Conservation (phyloP, 2,888 invertebrate species). For the Oscheius sp. region DNA sequence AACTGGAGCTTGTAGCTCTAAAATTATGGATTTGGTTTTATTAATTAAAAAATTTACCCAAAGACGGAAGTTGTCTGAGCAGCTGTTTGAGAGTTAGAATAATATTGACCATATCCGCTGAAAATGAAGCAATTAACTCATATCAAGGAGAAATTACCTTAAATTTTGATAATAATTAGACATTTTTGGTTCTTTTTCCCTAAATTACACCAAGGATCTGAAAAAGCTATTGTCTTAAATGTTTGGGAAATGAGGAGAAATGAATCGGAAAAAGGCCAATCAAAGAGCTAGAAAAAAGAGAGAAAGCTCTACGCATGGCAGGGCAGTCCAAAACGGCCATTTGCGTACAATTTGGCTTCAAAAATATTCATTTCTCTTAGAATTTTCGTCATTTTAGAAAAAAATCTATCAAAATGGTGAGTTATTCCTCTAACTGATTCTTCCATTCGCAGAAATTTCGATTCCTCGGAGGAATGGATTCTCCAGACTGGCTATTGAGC, state of each 20-base stretch:
- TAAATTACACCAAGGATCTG: neutral
- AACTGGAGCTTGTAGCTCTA: neutral
- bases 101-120: conserved; percentile 12
- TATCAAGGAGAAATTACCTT: neutral
- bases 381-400: too few relatives aligned
- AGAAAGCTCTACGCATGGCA: too few relatives aligned
- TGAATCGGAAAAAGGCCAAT: neutral
- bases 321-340: too few relatives aligned
- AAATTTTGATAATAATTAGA: conserved; percentile 11
- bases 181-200: neutral
- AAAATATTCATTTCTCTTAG: too few relatives aligned
- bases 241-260: neutral
- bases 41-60: neutral
- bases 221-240: neutral
- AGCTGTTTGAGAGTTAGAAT: neutral
- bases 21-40: neutral
- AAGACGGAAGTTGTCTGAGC: neutral
- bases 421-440: neutral
- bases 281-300: too few relatives aligned
- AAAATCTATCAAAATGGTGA: conserved; percentile 4
- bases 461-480: conserved; percentile 56
- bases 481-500: conserved; percentile 58
- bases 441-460: conserved; percentile 47
- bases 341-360: too few relatives aligned
- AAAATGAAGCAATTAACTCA: neutral